phyloP scores from a whole-genome alignment of 2,888 invertebrate species.

The Andricus quercusramuli region DNA sequence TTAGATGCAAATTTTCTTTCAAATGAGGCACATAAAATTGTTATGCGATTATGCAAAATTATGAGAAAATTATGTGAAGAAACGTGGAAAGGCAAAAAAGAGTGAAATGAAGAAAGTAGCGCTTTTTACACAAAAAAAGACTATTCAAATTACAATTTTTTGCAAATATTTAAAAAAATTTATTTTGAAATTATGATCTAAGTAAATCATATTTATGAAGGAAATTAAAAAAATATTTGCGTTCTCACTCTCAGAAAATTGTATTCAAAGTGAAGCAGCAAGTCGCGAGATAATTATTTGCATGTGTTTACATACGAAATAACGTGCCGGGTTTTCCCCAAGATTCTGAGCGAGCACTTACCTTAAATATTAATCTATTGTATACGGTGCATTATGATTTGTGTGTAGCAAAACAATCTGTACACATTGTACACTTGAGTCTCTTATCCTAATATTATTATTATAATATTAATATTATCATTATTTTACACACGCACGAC shows the following conservation, averaged over 20 bases:
- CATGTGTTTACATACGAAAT: constrained; percentile 38
- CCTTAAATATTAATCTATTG: constrained; percentile 27
- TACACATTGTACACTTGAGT: constrained; percentile 40
- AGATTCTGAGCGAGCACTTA: constrained; percentile 28
- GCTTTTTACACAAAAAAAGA: neutral
- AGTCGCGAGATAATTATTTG: constrained; percentile 20
- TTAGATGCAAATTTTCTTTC: neutral
- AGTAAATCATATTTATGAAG: neutral
- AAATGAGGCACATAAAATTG: neutral
- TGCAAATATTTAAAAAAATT: neutral
- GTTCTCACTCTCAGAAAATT: neutral
- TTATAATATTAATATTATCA: neutral
- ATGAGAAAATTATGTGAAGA: neutral
- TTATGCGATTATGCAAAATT: neutral
- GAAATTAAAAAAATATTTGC: neutral
- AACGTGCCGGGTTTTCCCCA: constrained; percentile 24
- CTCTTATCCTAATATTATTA: constrained; percentile 11
- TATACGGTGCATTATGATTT: constrained; percentile 40
- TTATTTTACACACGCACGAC: constrained; percentile 16
- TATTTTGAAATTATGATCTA: neutral
- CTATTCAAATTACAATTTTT: neutral
- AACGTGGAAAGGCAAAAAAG: neutral
- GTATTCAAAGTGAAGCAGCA: constrained; percentile 37
- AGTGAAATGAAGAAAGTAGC: neutral
- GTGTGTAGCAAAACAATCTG: constrained; percentile 39